phyloP scores from a whole-genome alignment of 2,113 vertebrate species.

The Phylloscopus whistleri region DNA sequence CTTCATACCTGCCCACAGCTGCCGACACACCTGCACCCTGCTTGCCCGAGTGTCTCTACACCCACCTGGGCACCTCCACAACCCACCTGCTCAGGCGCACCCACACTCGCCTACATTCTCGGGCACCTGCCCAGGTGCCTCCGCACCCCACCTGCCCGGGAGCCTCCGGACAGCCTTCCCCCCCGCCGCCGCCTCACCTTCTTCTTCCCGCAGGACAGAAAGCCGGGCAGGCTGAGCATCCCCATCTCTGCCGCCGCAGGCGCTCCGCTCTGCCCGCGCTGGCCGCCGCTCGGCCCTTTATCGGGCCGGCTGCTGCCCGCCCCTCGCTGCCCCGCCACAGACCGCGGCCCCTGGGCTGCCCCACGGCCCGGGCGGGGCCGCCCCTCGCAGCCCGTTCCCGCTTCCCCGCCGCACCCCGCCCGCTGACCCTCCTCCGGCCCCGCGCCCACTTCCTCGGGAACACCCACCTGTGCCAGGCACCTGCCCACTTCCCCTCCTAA shows the following conservation, averaged over 20 bases:
- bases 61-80: neutral
- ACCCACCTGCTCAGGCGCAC: neutral
- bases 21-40: neutral
- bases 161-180: neutral
- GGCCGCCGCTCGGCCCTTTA: neutral
- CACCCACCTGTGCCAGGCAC: neutral
- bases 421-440: neutral
- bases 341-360: neutral
- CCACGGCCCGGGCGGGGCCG: neutral
- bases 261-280: neutral
- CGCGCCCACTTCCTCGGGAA: neutral
- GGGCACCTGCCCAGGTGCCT: neutral
- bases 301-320: neutral
- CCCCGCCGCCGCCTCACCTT: slow-evolving; percentile 34
- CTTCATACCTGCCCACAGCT: neutral
- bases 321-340: neutral
- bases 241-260: neutral
- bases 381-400: neutral
- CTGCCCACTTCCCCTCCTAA: neutral
- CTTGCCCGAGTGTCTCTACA: neutral
- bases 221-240: neutral
- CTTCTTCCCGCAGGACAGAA: slow-evolving; percentile 45
- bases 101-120: neutral
- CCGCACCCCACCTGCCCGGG: neutral
- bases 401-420: neutral